Percentiles rank a stretch among this genome's conserved stretches.
Evolutionary conservation across 35 echinoderm and acorn worm genomes (phyloP).

Genomic region (Acanthaster planci): DNA sequence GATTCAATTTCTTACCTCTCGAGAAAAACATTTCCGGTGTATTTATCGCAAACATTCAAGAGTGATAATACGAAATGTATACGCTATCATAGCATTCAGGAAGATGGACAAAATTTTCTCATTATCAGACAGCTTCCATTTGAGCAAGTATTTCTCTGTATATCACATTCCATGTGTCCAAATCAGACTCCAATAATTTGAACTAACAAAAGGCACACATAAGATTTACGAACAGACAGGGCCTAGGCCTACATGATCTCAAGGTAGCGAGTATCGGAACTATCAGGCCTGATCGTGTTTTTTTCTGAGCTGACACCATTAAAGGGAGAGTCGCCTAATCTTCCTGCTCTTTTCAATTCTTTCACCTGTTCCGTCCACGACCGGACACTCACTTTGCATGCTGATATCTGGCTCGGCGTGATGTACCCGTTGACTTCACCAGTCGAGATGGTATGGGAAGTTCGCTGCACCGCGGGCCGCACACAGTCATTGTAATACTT

Average conservation of each 20-base stretch:
- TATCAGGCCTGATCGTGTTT: neutral
- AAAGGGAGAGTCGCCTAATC: neutral
- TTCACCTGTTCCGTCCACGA: neutral
- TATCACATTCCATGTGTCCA: too few relatives aligned
- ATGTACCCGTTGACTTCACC: constrained; percentile 21
- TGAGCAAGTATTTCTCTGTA: too few relatives aligned
- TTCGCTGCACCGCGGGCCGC: neutral
- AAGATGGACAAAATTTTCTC: too few relatives aligned
- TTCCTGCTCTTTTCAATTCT: neutral
- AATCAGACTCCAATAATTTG: too few relatives aligned
- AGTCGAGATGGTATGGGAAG: neutral
- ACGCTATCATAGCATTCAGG: too few relatives aligned
- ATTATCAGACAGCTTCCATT: too few relatives aligned
- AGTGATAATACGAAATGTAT: too few relatives aligned
- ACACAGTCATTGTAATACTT: constrained; percentile 5
- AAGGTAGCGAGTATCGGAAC: neutral
- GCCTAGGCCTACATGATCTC: neutral
- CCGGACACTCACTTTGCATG: neutral
- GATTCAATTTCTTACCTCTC: too few relatives aligned
- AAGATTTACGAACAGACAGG: too few relatives aligned
- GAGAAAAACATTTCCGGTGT: too few relatives aligned
- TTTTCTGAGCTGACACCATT: neutral
- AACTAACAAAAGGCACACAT: too few relatives aligned
- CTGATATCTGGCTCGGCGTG: constrained; percentile 1
- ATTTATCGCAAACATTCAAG: too few relatives aligned